Evolutionary conservation across 2,888 invertebrate genomes (phyloP), one percentile per base, ranked within the genome.

Genomic region (Tenthredo mesomela): DNA sequence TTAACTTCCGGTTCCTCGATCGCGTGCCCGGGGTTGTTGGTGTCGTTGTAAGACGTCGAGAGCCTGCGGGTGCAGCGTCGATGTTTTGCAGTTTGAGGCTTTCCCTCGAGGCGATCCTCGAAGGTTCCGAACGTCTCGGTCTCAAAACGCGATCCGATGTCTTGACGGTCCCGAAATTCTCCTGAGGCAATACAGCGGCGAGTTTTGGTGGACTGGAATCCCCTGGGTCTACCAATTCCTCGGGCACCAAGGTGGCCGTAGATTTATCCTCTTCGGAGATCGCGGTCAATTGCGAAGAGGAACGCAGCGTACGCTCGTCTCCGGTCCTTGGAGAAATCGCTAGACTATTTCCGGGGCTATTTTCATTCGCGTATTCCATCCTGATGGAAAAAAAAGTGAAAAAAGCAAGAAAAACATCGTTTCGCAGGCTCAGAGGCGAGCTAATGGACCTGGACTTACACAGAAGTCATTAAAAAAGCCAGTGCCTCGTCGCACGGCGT

Each of bases 261-360:
- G 75, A 77, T 77, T 54, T 84, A 65, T 88, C 86, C 40, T 85
- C 85, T 80, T 89, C 89, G 83, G 87, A 88, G 84, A 89, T 87
- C 61, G 89, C 86, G 18, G 89, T 88, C 86, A 89, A 86, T 82
- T 88, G 88, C 50, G 89, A 90, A 58, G 86, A 86, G 84, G 90
- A 90, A 86, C 90, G 87, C 33, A 88, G 86, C 29, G 84, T 85
- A 15, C 87, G 88, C 84, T 88, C 88, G 67, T 86, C 85, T n/a
- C 87, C 86, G 61, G 86, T 83, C 75, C 86, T 89, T 29, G 89
- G 88, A 54, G 89, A 89, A 71, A 43, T 86, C 87, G 86, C 89
- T 50, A 82, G 86, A 87, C 88, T 88, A 85, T 89, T 90, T 43
- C 90, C 88, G 85, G 89, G 87, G 82, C 89, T 91, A 75, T 87